Percentiles rank a stretch among this genome's conserved stretches.
Evolutionary conservation across 2,797 vertebrate genomes (phyloP).

Genomic region (Discoglossus pictus): DNA sequence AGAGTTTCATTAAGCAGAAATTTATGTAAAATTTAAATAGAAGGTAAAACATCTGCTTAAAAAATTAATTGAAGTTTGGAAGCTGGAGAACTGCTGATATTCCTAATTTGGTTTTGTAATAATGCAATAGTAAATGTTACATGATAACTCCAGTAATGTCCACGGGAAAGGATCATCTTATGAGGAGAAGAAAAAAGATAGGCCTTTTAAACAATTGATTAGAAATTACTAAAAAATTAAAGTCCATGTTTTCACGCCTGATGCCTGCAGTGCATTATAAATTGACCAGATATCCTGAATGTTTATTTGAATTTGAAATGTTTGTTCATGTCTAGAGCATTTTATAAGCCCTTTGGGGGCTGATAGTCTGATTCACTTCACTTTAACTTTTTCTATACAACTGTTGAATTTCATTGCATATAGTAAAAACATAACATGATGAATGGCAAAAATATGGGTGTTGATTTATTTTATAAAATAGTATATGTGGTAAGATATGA

Average conservation of each 20-base stretch:
- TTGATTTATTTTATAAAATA: too few species aligned
- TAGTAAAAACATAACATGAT: too few species aligned
- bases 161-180: conserved; percentile 10
- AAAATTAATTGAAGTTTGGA: conserved; percentile 33
- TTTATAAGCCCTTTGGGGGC: too few species aligned
- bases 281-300: too few species aligned
- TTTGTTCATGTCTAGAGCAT: too few species aligned
- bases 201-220: conserved; percentile 26
- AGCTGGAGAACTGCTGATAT: conserved; percentile 37
- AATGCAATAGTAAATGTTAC: conserved; percentile 30
- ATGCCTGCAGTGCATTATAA: too few species aligned
- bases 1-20: neutral
- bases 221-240: conserved; percentile 1
- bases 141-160: conserved; percentile 35
- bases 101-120: conserved; percentile 38
- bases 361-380: too few species aligned
- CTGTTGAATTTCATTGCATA: too few species aligned
- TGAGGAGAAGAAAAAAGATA: conserved; percentile 20
- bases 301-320: too few species aligned
- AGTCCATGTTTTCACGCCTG: neutral
- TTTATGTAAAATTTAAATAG: conserved; percentile 3
- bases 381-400: too few species aligned
- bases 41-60: conserved; percentile 26
- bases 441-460: too few species aligned
- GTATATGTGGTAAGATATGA: too few species aligned